Evolutionary conservation across 2,113 vertebrate species (phyloP), one percentile per base, ranked within the genome.

Genomic region (Amphilophus citrinellus): DNA sequence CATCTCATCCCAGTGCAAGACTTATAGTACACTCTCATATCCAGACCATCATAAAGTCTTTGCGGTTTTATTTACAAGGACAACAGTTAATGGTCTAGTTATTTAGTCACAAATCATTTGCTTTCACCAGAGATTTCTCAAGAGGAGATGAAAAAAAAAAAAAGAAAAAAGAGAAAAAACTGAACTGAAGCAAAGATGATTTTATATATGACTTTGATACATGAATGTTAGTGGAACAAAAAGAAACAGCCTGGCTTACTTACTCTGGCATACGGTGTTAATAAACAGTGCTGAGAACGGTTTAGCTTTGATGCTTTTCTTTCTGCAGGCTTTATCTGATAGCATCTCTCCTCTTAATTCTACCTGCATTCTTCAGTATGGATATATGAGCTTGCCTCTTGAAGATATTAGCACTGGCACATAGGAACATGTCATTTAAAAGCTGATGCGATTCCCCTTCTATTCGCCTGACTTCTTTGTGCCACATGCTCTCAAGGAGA

Each of bases 51-150:
- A 83, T 89, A 77, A 84, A 81, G 75, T 77, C 88, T 82, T 87
- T 89, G 91, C 82, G 88, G 80, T 84, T 91, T 91, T 91, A 91
- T 92, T 92, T 82, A 89, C 86, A 86, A 92, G 91, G 90, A 84
- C 90, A 86, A 60, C 50, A 87, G 83, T 91, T 93, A 89, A 90
- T 88, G 84, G 89, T 92, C 89, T 84, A 77, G 84, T 78, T 80
- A 86, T 90, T 90, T 88, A 68, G 84, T 92, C 86, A 88, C 84
- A 91, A 90, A 88, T 91, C 81, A 85, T 93, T 95, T 79, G n/a
- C 88, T 83, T 84, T 63, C 22, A 57, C 30, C 56, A 50, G 63
- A 84, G n/a, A 86, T 82, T 79, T 44, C 35, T 76, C n/a, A 10
- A 39, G 57, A 77, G 65, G 53, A 76, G 15, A 59, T 13, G 47